These are phyloP conservation scores for Saturnia pavonia DNA, from an alignment of 2,888 invertebrate species.

Conservation along the genomic window DNA sequence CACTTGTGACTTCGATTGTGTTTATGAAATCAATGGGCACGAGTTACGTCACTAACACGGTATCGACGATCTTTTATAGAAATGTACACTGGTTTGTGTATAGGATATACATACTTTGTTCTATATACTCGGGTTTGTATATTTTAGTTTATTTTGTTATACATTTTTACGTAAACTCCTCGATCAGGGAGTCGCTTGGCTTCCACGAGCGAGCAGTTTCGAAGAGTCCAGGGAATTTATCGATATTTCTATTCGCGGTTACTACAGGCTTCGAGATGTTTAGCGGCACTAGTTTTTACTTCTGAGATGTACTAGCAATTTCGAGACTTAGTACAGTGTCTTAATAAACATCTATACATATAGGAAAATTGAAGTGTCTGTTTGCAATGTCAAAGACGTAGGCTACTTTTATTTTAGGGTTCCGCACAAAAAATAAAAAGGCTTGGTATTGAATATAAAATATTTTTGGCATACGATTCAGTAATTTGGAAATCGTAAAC, in stretches of 20 bases:
- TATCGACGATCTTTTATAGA: constrained; percentile 43
- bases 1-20: neutral
- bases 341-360: no score
- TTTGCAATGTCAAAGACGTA: no score
- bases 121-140: constrained; percentile 15
- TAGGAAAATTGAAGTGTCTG: no score
- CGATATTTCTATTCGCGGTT: neutral
- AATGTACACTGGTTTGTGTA: constrained; percentile 74
- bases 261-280: neutral
- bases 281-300: neutral
- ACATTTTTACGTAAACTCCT: neutral
- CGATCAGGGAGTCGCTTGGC: neutral
- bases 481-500: neutral
- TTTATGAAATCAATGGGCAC: neutral
- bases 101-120: constrained; percentile 44
- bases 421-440: no score
- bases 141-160: constrained; percentile 12
- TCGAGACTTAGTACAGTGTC: no score
- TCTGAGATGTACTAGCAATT: no score
- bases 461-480: no score
- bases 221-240: neutral
- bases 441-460: no score
- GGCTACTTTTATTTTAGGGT: no score
- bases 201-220: neutral
- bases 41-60: neutral